Evolutionary conservation across 1,140 invertebrate species (phyloP).

Genomic region (Hycleus cichorii): DNA sequence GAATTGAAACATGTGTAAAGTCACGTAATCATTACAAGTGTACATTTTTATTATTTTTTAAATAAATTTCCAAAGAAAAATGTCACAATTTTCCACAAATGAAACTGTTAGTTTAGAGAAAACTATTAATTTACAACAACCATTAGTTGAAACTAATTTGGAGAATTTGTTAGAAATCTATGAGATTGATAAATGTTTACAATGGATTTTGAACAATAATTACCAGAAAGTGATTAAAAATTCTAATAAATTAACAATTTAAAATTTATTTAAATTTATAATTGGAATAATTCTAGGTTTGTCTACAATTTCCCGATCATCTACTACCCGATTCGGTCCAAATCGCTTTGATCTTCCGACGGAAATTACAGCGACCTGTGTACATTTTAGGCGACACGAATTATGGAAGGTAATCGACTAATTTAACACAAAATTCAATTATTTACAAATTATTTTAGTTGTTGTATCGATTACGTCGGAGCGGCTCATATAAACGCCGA

Average conservation of each 20-base stretch:
- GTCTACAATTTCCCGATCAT: constrained; percentile 86
- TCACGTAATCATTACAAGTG: constrained; percentile 6
- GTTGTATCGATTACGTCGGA: constrained; percentile 88
- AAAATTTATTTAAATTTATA: constrained; percentile 16
- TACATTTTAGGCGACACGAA: constrained; percentile 89
- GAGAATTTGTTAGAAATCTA: constrained; percentile 30
- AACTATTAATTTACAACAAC: constrained; percentile 6
- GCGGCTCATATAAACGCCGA: constrained; percentile 80
- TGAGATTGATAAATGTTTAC: constrained; percentile 43
- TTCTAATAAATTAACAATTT: constrained; percentile 19
- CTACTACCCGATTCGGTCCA: constrained; percentile 62
- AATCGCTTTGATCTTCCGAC: constrained; percentile 59
- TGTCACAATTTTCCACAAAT: constrained; percentile 34
- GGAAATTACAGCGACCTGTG: constrained; percentile 50
- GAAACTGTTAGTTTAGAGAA: constrained; percentile 36
- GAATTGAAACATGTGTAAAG: not conserved
- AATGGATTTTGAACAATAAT: constrained; percentile 61
- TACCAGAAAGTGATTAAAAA: constrained; percentile 53
- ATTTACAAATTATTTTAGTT: constrained; percentile 50
- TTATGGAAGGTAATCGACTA: constrained; percentile 69
- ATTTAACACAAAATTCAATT: not conserved
- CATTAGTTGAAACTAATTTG: constrained; percentile 10
- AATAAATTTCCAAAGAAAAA: constrained; percentile 8
- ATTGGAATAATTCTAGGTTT: constrained; percentile 54
- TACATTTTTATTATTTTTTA: not conserved